phyloP scores from a whole-genome alignment of 2,888 invertebrate species.

The Hoplodrina blanda region DNA sequence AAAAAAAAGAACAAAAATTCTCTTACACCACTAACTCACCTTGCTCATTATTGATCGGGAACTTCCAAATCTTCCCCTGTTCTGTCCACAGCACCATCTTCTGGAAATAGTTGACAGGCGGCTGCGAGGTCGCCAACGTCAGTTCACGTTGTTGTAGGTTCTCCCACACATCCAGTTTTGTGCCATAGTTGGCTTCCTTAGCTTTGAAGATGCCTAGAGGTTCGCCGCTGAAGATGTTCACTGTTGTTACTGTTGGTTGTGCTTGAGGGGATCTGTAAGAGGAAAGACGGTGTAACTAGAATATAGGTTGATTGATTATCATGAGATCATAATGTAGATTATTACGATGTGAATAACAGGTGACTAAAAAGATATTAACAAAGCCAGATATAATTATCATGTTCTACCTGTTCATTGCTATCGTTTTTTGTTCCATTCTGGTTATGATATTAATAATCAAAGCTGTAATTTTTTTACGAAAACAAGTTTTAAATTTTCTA shows the following conservation, averaged over 20 bases:
- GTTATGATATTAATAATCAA: no score
- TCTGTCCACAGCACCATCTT: slow-evolving; percentile 98
- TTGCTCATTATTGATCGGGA: slow-evolving; percentile 99
- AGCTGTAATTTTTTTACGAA: no score
- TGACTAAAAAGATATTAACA: no score
- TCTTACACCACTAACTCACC: slow-evolving; percentile 87
- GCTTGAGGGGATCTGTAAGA: slow-evolving; percentile 42
- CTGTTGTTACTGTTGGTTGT: slow-evolving; percentile 74
- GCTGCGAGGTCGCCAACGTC: slow-evolving; percentile 92
- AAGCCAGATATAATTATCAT: no score
- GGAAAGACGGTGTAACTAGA: background rate
- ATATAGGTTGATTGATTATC: no score
- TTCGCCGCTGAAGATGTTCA: slow-evolving; percentile 92
- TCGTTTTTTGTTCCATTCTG: no score
- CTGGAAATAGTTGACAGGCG: slow-evolving; percentile 97
- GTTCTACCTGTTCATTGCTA: no score
- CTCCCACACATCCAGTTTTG: slow-evolving; percentile 93
- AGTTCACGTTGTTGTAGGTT: slow-evolving; percentile 92
- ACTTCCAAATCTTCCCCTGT: slow-evolving; percentile 98
- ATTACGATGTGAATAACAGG: no score
- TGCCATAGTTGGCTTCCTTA: slow-evolving; percentile 78
- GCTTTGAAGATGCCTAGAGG: slow-evolving; percentile 92
- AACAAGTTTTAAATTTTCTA: no score
- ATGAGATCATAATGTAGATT: no score
- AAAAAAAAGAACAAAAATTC: no score